Base-by-base conservation (phyloP, 2,113 vertebrate genomes). In the Chiloscyllium plagiosum region DNA sequence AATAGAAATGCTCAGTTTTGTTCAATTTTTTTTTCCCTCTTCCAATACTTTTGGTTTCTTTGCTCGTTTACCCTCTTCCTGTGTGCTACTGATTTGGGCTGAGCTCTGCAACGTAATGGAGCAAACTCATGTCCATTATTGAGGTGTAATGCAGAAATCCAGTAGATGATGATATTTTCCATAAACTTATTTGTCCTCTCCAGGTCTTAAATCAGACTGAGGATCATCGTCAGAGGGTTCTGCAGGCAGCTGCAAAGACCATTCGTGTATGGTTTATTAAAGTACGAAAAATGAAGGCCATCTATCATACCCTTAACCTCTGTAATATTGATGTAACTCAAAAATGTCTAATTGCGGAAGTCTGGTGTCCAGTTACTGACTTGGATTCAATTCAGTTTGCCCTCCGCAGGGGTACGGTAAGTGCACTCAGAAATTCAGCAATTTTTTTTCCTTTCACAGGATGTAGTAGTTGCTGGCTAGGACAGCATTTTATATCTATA, bases 311-410 rank as follows among this genome's bases (percentile, higher is more conserved):
- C 26, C 98, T 99, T 96, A 99, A 99, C 96, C 98, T 99, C 95
- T 99, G 99, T 97, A 99, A 99, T 97, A 99, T 99, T 0, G 99
- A 99, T 0, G 99, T 99, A 96, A 99, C 99, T 0, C 99, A 99
- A 98, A 99, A 99, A 97, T 99, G 99, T 97, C 97, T 99, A 97
- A 99, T 99, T 68, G 99, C 99, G 0, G 99, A 99, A 96, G 99
- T 99, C 96, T 99, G 99, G 99, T 99, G 99, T 96, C 99, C 99
- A 0, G 98, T 99, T 42, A 98, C 99, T 0, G 99, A 99, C 97
- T 97, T 99, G 0, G 99, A 99, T 96, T 99, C 99, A 96, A 99
- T 99, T 97, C 99, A 99, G 98, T 99, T 99, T 96, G 99, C 99
- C n/a, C 98, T 99, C 95, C 97, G 99, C 72, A 98, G 99, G 83